Base-by-base conservation (phyloP, 2,797 vertebrate genomes). In the Neoniphon sammara region DNA sequence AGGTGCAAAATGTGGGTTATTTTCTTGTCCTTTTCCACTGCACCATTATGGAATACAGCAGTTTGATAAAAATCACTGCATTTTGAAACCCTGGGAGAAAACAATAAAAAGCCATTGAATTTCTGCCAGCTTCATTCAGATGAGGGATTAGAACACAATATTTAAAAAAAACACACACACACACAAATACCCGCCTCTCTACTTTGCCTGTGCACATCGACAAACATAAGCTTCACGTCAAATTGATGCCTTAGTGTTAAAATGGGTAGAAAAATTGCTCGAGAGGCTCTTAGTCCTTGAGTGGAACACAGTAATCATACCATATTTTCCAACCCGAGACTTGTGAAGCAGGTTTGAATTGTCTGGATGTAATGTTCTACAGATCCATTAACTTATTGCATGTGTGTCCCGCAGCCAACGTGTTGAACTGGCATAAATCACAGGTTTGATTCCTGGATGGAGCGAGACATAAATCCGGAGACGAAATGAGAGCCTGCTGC, bases 111-210 rank as follows among this genome's bases (percentile, higher is more conserved):
- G 50, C 23, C 2, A 11, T 2, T 58, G 59, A 60, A 25, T 63
- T 56, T 5, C 59, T 66, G 69, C 58, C 82, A 72, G 75, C 53
- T 69, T 12, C 66, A n/a, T n/a, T 56, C 63, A 67, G 64, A 70
- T 57, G 34, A 75, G 4, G 15, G 23, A 70, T 72, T 44, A 67
- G n/a, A 76, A 57, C 0, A 31, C 20, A 66, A 70, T 81, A 81
- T 66, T 63, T n/a, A 77, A 50, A 7, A n/a, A 4, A 55, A 21
- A 17, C 20, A 44, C 46, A 46, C 11, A 12, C 31, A 9, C 34
- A 56, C 39, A 31, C 12, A n/a, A n/a, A n/a, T 8, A 58, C 20
- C 57, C 46, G 55, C 49, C 55, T 8, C 73, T 18, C 53, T 9
- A 39, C 52, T 65, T 64, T 57, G 18, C 49, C 11, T 56, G n/a